Percentiles rank a stretch among this genome's conserved stretches.
phyloP scores from a whole-genome alignment of 2,888 invertebrate species.

The Oligia latruncula region DNA sequence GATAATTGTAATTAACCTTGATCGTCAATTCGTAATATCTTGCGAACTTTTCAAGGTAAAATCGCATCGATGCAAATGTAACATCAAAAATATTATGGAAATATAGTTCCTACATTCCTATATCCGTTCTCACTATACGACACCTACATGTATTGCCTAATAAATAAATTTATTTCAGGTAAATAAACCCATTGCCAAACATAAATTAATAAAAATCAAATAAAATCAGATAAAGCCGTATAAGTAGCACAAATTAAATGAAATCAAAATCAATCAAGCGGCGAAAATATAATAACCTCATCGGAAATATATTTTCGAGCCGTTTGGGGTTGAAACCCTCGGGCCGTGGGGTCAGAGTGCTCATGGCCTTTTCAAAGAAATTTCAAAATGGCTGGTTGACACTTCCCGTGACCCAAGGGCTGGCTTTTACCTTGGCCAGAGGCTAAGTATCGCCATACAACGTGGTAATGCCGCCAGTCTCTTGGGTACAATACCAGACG shows the following conservation, averaged over 20 bases:
- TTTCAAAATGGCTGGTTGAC: too few species aligned
- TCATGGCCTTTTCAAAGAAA: too few species aligned
- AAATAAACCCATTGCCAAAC: neutral
- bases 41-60: slow-evolving; percentile 37
- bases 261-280: too few species aligned
- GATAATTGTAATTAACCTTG: slow-evolving; percentile 26
- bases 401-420: too few species aligned
- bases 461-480: too few species aligned
- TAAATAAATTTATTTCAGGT: neutral
- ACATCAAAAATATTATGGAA: slow-evolving; percentile 9
- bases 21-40: slow-evolving; percentile 20
- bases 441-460: too few species aligned
- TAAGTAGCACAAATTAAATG: neutral
- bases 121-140: neutral
- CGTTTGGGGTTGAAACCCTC: too few species aligned
- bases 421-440: too few species aligned
- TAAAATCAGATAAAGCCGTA: neutral
- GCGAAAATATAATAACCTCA: too few species aligned
- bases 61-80: slow-evolving; percentile 11
- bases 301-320: too few species aligned
- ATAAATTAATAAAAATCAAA: neutral
- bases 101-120: neutral
- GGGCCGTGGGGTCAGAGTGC: too few species aligned
- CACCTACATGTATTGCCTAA: neutral
- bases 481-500: too few species aligned